Conservation (phyloP, 2,797 vertebrate genomes). For the Hydrolagus colliei region DNA sequence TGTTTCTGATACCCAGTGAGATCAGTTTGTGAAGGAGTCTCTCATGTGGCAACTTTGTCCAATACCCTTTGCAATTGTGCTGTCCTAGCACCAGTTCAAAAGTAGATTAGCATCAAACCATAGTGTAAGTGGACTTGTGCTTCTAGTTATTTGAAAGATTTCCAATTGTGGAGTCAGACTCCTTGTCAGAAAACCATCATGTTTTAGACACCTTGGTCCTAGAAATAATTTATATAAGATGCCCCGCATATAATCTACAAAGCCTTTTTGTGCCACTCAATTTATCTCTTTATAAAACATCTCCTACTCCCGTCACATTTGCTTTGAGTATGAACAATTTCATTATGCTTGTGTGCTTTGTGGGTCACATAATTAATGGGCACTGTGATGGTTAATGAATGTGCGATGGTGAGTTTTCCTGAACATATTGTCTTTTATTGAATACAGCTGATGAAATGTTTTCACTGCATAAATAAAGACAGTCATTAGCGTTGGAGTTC, state of each 20-base stretch:
- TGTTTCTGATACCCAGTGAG: too few species aligned
- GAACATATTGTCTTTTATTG: conserved; percentile 43
- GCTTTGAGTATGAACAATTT: background rate
- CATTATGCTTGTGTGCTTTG: conserved; percentile 24
- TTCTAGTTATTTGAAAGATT: too few species aligned
- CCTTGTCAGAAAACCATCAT: too few species aligned
- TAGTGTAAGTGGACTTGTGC: too few species aligned
- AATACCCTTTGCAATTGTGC: too few species aligned
- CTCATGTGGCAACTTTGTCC: too few species aligned
- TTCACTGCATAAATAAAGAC: conserved; percentile 46
- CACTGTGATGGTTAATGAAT: conserved; percentile 4
- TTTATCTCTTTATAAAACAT: conserved; percentile 13
- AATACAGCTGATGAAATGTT: conserved; percentile 51
- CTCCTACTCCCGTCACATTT: background rate
- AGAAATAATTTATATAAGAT: too few species aligned
- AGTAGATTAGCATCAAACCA: too few species aligned
- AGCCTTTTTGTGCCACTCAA: conserved; percentile 15
- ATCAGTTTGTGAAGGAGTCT: too few species aligned
- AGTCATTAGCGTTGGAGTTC: conserved; percentile 43
- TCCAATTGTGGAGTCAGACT: too few species aligned
- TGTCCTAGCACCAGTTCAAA: too few species aligned
- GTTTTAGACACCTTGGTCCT: too few species aligned
- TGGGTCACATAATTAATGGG: background rate
- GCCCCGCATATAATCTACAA: background rate
- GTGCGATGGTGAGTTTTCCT: conserved; percentile 16